Evolutionary conservation across 2,797 vertebrate species (phyloP), one percentile per base, ranked within the genome.

Genomic region (Ctenopoma multispine): DNA sequence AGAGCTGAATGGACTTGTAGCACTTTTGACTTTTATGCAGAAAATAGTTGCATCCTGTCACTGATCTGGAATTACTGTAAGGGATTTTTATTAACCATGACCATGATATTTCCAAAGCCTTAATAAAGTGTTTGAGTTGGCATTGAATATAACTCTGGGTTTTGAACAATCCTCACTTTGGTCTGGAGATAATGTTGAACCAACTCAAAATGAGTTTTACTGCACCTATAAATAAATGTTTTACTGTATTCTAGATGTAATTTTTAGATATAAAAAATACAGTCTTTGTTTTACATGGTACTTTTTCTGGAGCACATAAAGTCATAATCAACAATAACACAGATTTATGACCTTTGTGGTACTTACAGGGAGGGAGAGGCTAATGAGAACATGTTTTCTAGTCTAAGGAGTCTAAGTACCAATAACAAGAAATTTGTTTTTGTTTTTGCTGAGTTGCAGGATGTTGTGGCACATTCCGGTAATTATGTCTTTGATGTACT

Each of bases 311-410:
- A n/a, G n/a, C 18, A 51, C 34, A 43, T 12, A 40, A 51, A 49
- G 23, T 31, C 31, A 46, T 36, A 65, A 53, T 69, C 8, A 66
- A 44, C 46, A 69, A 43, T 31, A n/a, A 50, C 43, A 18, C 14
- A 38, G 43, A 48, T 73, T 62, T 55, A 69, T 62, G 18, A 36
- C 36, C 13, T 71, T 31, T 56, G 29, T 47, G 50, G 56, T 46
- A 31, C 21, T 36, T 80, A 50, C 36, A 65, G 46, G 10, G 20
- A 59, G 18, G 10, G 20, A 59, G 18, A 69, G 13, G 21, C 10
- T 47, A 64, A 64, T 63, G 54, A 68, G 58, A 74, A 61, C 11
- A 65, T 12, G 62, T 54, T 60, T 71, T 48, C 59, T 38, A n/a
- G n/a, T n/a, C n/a, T n/a, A n/a, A n/a, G n/a, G 23, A 63, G 8